These are phyloP conservation scores for Haliclystus octoradiatus DNA, from an alignment of 30 jellyfish, hydroid and myxozoan genomes.

Conservation along the genomic window DNA sequence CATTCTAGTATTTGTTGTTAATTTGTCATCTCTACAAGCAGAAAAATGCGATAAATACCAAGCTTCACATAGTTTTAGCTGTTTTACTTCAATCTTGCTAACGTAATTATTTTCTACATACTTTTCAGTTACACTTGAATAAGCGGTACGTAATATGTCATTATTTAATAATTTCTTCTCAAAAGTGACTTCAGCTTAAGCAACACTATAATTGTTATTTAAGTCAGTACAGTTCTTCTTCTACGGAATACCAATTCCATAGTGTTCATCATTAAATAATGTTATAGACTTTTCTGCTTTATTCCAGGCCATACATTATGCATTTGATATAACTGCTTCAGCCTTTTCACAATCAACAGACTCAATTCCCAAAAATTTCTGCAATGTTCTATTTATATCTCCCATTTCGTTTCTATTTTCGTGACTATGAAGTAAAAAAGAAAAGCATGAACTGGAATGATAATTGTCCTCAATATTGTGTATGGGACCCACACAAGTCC, in stretches of 20 bases:
- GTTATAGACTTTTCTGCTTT: too few species aligned
- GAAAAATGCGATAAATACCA: conserved; percentile 29
- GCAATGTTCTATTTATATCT: too few species aligned
- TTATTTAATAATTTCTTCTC: background rate
- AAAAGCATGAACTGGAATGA: too few species aligned
- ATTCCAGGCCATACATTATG: too few species aligned
- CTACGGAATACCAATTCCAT: conserved; percentile 19
- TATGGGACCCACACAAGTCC: too few species aligned
- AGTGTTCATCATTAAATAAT: background rate
- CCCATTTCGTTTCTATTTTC: too few species aligned
- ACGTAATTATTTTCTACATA: conserved; percentile 3
- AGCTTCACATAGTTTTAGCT: background rate
- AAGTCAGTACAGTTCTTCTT: background rate
- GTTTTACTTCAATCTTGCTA: background rate
- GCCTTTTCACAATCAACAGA: too few species aligned
- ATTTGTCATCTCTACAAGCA: background rate
- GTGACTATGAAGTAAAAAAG: too few species aligned
- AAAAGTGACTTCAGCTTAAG: background rate
- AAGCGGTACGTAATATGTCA: background rate
- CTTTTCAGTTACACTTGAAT: background rate
- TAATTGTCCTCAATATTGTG: too few species aligned
- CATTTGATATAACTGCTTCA: too few species aligned
- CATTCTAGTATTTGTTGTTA: conserved; percentile 14
- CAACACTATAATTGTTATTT: conserved; percentile 1
- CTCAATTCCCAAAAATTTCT: too few species aligned